Evolutionary conservation across 2,797 vertebrate genomes (phyloP).

Genomic region (Notoglanidium macrostoma): DNA sequence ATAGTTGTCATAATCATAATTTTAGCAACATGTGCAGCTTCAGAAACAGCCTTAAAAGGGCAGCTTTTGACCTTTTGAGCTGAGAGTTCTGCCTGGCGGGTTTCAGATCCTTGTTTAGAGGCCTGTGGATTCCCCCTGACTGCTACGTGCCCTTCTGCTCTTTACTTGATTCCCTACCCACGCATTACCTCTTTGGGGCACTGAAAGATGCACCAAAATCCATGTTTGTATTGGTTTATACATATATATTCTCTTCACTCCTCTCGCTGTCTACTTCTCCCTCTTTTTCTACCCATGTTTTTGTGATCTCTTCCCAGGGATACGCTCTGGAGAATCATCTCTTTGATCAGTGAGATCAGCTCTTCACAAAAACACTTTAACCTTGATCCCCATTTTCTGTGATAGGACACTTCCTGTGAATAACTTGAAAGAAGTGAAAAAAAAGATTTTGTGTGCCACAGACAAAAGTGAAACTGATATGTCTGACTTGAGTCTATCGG

Average conservation of each 20-base stretch:
- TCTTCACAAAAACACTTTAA: neutral
- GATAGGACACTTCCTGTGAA: constrained; percentile 24
- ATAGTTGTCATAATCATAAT: constrained; percentile 38
- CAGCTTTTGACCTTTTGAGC: constrained; percentile 56
- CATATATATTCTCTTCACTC: neutral
- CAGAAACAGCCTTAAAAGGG: constrained; percentile 48
- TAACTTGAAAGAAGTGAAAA: constrained; percentile 46
- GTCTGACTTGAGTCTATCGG: constrained; percentile 40
- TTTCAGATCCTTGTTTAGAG: constrained; percentile 60
- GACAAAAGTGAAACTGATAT: constrained; percentile 44
- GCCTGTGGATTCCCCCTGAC: constrained; percentile 54
- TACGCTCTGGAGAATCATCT: neutral
- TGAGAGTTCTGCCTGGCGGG: constrained; percentile 50
- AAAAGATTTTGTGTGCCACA: neutral
- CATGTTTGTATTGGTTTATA: neutral
- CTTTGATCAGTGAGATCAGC: neutral
- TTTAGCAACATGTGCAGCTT: constrained; percentile 31
- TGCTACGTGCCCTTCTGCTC: constrained; percentile 34
- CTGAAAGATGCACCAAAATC: constrained; percentile 20
- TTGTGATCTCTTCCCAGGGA: neutral
- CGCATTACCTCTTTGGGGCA: constrained; percentile 31
- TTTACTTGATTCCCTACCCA: constrained; percentile 42
- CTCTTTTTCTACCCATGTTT: neutral
- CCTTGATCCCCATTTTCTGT: neutral
- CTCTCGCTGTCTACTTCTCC: neutral